Evolutionary conservation across 1,140 invertebrate genomes (phyloP), one percentile per base, ranked within the genome.

Genomic region (Zaprionus capensis): DNA sequence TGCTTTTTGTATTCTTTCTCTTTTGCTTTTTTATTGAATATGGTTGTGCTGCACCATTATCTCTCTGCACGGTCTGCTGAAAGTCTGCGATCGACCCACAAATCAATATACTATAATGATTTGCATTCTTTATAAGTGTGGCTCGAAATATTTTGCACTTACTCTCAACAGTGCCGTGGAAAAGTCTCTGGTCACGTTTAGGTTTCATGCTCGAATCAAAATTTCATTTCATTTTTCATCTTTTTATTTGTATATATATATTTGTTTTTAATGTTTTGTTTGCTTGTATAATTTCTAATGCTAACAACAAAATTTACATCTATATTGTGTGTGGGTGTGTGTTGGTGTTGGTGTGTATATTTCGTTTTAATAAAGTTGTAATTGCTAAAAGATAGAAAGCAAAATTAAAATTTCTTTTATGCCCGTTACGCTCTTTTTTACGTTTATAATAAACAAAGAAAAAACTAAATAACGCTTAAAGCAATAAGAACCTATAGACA

Each of bases 381-480:
- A 78, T 71, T 80, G 79, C 72, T 81, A 81, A 78, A 71, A 75
- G 79, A 61, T 70, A 69, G 76, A 91, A 91, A 84, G 78, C 72
- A 77, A 79, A 90, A 81, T 65, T 65, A 65, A 77, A 91, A 87
- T 56, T 68, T 62, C 67, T 81, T 56, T 69, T 78, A 55, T 78
- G 68, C 49, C 68, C 77, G 58, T 72, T 72, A 71, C 73, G 63
- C 71, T 34, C 31, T 69, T 78, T 68, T 65, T 76, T 74, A 70
- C 36, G 61, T 64, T 75, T 82, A 86, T 75, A 78, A 88, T 83
- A 91, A 91, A 81, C 83, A 84, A 84, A 81, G 84, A 84, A 91
- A 91, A 91, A 91, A 91, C 88, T 91, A 91, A 91, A 91, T 91
- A 91, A 91, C 88, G 88, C 88, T 91, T 91, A 91, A 91, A 84